Base-by-base conservation (phyloP, 1,140 invertebrate species). In the Carcinoscorpius rotundicauda region DNA sequence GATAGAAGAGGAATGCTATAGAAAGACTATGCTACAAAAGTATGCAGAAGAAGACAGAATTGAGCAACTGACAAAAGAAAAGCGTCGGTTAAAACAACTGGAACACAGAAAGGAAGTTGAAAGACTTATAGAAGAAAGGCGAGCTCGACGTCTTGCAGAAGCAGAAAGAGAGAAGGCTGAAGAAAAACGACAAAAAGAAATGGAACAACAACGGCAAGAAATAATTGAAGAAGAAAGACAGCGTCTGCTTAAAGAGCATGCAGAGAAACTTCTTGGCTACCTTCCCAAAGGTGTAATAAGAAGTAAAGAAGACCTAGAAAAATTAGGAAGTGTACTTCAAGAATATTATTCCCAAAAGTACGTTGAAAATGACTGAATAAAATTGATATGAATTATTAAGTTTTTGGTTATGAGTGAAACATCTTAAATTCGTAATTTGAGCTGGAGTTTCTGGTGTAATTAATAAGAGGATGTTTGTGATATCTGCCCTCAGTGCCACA, bases 241-340 rank as follows among this genome's bases (percentile, higher is more conserved):
- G 5, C 29, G 49, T 10, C 10, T 60, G 49, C 4, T 60, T 10
- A 49, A 60, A 60, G 59, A 60, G 10, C n/a, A n/a, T 6, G 59
- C 11, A 49, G 29, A 5, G 4, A 60, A 60, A 60, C 10, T 60
- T 4, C 59, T 60, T 6, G 59, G 59, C 49, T 60, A 60, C 49
- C 49, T 60, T 5, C 59, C 48, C 56, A 64, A 64, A 60, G n/a
- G 52, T 58, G 61, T 51, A 51, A 62, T 51, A 6, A 62, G 52
- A 62, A 6, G 29, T 60, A 5, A 49, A 5, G 50, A 51, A 60
- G 50, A 60, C 10, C 10, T 49, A 49, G 29, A 60, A 49, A 49
- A 10, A 60, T 48, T 60, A 49, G 59, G 50, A 4, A 48, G 5
- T 48, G 56, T 29, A 29, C 29, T 29, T 29, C 29, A 29, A 29